Conservation (phyloP, 1,140 invertebrate species). For the Drosophila sechellia region DNA sequence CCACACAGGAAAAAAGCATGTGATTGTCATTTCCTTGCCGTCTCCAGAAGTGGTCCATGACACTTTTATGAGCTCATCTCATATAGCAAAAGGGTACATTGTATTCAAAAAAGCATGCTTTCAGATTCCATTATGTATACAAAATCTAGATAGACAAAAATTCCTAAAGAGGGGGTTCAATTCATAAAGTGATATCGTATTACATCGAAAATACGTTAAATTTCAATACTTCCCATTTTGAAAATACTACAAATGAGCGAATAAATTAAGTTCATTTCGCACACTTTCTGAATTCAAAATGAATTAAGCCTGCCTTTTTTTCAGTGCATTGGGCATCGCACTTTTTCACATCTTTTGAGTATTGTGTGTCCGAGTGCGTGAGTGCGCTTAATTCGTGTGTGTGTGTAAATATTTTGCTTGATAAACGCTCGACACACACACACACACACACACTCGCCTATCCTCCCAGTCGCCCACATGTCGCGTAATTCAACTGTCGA, state of each 20-base stretch:
- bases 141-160: too few relatives aligned
- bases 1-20: constrained; percentile 10
- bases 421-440: constrained; percentile 13
- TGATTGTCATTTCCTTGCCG: neutral
- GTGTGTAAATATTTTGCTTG: constrained; percentile 44
- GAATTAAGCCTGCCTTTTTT: neutral
- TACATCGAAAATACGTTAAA: too few relatives aligned
- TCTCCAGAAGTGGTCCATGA: neutral
- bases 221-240: too few relatives aligned
- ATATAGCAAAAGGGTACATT: neutral
- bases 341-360: constrained; percentile 34
- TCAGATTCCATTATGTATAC: too few relatives aligned
- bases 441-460: neutral
- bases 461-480: constrained; percentile 47
- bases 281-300: too few relatives aligned
- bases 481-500: constrained; percentile 77
- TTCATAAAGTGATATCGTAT: too few relatives aligned
- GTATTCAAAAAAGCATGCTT: too few relatives aligned
- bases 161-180: too few relatives aligned
- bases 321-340: neutral
- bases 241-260: too few relatives aligned
- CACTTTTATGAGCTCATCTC: neutral
- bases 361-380: constrained; percentile 44
- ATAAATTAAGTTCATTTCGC: too few relatives aligned
- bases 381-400: constrained; percentile 38